phyloP scores from a whole-genome alignment of 2,113 vertebrate species.

The Dasyurus viverrinus region DNA sequence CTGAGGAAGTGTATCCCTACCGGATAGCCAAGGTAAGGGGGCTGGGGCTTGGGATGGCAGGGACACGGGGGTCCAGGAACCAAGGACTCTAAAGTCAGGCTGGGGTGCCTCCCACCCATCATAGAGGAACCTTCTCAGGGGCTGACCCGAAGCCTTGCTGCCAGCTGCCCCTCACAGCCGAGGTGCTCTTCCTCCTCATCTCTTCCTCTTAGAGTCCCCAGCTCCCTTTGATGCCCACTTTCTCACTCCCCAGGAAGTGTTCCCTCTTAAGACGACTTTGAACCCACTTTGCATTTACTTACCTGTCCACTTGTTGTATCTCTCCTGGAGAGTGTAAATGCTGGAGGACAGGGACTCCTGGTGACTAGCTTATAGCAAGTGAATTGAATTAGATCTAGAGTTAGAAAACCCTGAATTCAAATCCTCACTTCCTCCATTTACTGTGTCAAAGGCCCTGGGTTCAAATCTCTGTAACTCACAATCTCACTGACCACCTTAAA shows the following conservation, averaged over 20 bases:
- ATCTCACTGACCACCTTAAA: background rate
- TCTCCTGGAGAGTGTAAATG: background rate
- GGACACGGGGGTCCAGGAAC: background rate
- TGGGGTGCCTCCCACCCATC: background rate
- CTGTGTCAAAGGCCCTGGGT: too few relatives aligned
- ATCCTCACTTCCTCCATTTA: background rate
- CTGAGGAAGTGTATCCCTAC: constrained; percentile 70
- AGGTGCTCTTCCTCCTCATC: background rate
- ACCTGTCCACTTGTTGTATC: background rate
- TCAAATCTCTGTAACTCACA: too few relatives aligned
- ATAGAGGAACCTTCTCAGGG: background rate
- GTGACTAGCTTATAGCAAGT: background rate
- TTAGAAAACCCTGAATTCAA: background rate
- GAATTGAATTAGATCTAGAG: background rate
- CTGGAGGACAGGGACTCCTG: background rate
- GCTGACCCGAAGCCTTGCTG: background rate
- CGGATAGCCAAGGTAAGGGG: constrained; percentile 80
- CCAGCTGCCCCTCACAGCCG: fast-evolving
- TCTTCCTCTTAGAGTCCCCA: background rate
- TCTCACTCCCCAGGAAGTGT: background rate
- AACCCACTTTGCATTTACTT: background rate
- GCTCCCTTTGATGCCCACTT: background rate
- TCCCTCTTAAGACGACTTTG: too few relatives aligned
- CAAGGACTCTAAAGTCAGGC: too few relatives aligned
- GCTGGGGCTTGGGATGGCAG: background rate